A percentile compares a stretch with the other conserved stretches of the same genome.
These are phyloP conservation scores for Drosophila quadrilineata DNA, from an alignment of 1,140 invertebrate species.

Conservation along the genomic window DNA sequence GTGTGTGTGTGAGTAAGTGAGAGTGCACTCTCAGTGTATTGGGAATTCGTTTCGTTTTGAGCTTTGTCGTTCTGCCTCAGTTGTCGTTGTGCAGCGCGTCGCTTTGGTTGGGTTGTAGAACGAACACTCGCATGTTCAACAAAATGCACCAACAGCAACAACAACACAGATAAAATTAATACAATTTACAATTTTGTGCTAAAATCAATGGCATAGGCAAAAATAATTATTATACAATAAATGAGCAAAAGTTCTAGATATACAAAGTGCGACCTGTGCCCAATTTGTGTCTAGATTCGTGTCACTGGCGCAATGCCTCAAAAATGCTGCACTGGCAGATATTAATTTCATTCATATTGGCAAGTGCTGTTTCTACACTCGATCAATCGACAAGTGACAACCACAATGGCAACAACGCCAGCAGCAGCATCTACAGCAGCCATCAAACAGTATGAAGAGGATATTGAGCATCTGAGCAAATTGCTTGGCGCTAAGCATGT, in stretches of 20 bases:
- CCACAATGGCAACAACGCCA: constrained; percentile 12
- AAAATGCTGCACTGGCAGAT: constrained; percentile 68
- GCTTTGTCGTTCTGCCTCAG: constrained; percentile 24
- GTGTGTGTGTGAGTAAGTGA: constrained; percentile 22
- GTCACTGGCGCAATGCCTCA: constrained; percentile 41
- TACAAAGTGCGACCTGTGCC: constrained; percentile 44
- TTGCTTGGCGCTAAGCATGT: constrained; percentile 56
- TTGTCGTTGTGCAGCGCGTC: constrained; percentile 51
- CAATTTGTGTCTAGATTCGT: constrained; percentile 32
- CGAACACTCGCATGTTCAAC: constrained; percentile 18
- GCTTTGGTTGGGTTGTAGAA: constrained; percentile 44
- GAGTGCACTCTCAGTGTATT: constrained; percentile 48
- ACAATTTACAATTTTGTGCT: constrained; percentile 23
- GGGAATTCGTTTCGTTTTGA: constrained; percentile 15
- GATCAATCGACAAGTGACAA: constrained; percentile 7
- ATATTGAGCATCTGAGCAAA: constrained; percentile 63
- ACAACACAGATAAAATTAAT: constrained; percentile 11
- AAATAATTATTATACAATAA: constrained; percentile 65
- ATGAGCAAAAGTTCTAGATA: neutral
- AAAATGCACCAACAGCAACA: constrained; percentile 13
- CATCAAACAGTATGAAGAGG: constrained; percentile 61
- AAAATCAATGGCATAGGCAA: constrained; percentile 40
- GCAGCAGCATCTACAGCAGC: constrained; percentile 31
- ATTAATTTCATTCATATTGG: constrained; percentile 21
- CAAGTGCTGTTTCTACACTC: neutral